A percentile compares a stretch with the other conserved stretches of the same genome.
Conservation (phyloP, 2,888 invertebrate species). For the Epistrophella euchroma region DNA sequence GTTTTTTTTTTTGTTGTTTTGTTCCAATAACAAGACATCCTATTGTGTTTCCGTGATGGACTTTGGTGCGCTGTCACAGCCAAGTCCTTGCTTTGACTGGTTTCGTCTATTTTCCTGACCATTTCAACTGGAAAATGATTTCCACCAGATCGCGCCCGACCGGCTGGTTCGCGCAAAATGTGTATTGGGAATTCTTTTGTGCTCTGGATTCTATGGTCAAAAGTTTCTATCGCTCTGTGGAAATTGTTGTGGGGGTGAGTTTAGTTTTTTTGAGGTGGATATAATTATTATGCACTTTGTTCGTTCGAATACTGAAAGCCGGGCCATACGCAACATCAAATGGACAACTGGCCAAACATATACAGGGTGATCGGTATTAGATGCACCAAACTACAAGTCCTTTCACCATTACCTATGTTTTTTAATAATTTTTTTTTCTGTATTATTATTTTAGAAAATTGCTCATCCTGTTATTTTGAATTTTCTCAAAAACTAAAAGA, state of each 20-base stretch:
- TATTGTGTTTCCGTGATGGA: slow-evolving; percentile 24
- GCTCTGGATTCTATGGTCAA: slow-evolving; percentile 5
- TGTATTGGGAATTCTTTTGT: slow-evolving; percentile 38
- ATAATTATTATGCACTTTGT: slow-evolving; percentile 63
- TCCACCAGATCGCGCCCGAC: slow-evolving; percentile 43
- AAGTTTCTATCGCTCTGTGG: slow-evolving; percentile 4
- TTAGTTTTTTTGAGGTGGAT: slow-evolving; percentile 26
- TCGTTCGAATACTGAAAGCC: slow-evolving; percentile 16
- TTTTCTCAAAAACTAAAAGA: too few species aligned
- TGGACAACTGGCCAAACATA: slow-evolving; percentile 33
- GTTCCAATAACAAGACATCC: slow-evolving; percentile 4
- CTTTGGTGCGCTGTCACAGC: slow-evolving; percentile 38
- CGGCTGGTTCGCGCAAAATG: slow-evolving; percentile 10
- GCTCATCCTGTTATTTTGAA: too few species aligned
- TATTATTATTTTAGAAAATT: too few species aligned
- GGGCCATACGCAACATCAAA: slow-evolving; percentile 24
- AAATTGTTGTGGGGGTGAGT: slow-evolving; percentile 7
- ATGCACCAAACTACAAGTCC: too few species aligned
- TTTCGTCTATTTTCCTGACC: slow-evolving; percentile 28
- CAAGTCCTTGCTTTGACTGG: slow-evolving; percentile 6
- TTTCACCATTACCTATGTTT: too few species aligned
- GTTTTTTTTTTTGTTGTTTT: neutral
- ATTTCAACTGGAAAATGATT: slow-evolving; percentile 71
- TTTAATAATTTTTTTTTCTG: too few species aligned
- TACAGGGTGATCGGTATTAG: too few species aligned